A percentile compares a stretch with the other conserved stretches of the same genome.
Conservation (phyloP, 2,797 vertebrate genomes). For the Natrix natrix region DNA sequence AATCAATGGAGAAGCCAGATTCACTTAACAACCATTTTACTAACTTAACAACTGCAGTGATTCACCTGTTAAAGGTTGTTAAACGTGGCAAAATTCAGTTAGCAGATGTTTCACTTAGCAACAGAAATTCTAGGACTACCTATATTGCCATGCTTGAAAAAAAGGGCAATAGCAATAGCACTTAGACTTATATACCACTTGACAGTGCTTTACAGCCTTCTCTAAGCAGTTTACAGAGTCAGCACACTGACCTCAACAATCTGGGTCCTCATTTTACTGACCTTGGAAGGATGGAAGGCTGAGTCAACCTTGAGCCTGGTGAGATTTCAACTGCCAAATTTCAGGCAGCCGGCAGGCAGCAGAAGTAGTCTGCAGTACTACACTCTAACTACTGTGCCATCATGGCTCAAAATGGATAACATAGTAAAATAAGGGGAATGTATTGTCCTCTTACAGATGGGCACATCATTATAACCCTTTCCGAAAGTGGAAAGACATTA, state of each 20-base stretch:
- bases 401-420: not conserved
- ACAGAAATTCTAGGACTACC: not conserved
- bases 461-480: not conserved
- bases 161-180: too few species aligned
- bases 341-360: too few species aligned
- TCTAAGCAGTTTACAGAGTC: too few species aligned
- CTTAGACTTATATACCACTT: too few species aligned
- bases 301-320: too few species aligned
- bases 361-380: too few species aligned
- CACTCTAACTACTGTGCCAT: too few species aligned
- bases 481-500: not conserved
- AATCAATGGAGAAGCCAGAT: not conserved
- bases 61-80: not conserved
- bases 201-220: too few species aligned
- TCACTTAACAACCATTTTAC: not conserved
- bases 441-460: not conserved
- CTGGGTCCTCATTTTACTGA: too few species aligned
- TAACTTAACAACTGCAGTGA: not conserved
- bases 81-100: not conserved
- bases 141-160: not conserved
- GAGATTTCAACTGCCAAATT: too few species aligned
- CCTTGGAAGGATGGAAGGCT: too few species aligned
- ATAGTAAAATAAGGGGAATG: not conserved
- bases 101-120: not conserved
- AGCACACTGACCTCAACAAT: too few species aligned